Base-by-base conservation (phyloP, 2,113 vertebrate species). In the Deroptyus accipitrinus region DNA sequence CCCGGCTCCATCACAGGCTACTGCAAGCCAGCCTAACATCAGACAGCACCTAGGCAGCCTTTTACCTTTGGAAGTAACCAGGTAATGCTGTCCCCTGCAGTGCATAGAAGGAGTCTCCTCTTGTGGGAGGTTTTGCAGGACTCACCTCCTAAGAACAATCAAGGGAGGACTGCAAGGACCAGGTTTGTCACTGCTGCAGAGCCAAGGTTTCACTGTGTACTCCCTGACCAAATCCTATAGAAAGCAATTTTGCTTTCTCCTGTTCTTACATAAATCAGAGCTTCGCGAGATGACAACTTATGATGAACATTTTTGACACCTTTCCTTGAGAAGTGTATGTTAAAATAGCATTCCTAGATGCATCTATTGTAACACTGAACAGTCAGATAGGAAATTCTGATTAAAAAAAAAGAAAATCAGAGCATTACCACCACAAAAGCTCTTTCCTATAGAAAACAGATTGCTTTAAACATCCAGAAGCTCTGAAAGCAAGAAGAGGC, bases 201-300 rank as follows among this genome's bases (percentile, higher is more conserved):
- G 46, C 51, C 19, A 55, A 78, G 35, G 51, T 55, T 64, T 93
- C 67, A 48, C 41, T 49, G 5, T 44, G 31, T 78, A 35, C 55
- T 89, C 30, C n/a, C n/a, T 48, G 35, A 48, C 17, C 70, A 87
- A 61, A 41, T 25, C 25, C 69, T 49, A 67, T 12, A 63, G 16
- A 52, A 97, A 94, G 61, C 37, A 61, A 86, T 51, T 81, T 87
- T 85, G 18, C 61, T 94, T 96, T 83, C 39, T 20, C 31, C 11
- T 61, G 11, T 39, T 76, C 27, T 91, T 72, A 39, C 4, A 87
- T 52, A 95, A 92, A 92, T 73, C n/a, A 55, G 67, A 92, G 28
- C 51, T 83, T 86, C 67, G 44, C 44, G 23, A 86, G 66, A 73
- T 83, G 51, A 55, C 39, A 73, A n/a, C 88, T 83, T 90, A 69